phyloP scores from a whole-genome alignment of 2,888 invertebrate genomes.

The Tholera decimalis region DNA sequence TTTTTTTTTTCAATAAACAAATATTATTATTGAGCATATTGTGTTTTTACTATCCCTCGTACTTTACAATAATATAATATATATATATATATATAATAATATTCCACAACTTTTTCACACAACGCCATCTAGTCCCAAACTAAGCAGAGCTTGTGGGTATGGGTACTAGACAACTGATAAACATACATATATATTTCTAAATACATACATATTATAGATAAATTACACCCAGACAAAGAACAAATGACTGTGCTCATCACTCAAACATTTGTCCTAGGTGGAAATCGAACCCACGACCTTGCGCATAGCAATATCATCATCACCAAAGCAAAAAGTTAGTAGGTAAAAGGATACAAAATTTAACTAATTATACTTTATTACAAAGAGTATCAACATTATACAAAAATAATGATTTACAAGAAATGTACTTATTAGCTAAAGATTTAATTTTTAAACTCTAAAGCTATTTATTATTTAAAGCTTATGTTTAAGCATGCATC shows the following conservation, averaged over 20 bases:
- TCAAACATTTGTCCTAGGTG: too few species aligned
- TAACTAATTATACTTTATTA: conserved; percentile 47
- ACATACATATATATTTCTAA: too few species aligned
- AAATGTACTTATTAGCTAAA: conserved; percentile 37
- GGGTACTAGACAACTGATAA: too few species aligned
- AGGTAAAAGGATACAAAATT: neutral
- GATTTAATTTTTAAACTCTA: conserved; percentile 29
- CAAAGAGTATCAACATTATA: conserved; percentile 55
- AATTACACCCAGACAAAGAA: too few species aligned
- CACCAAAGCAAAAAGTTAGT: neutral
- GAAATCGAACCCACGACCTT: too few species aligned
- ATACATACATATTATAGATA: too few species aligned
- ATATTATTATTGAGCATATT: neutral
- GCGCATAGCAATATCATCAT: too few species aligned
- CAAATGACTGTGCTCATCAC: too few species aligned
- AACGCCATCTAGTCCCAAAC: too few species aligned
- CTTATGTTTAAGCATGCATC: conserved; percentile 56
- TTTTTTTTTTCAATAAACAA: conserved; percentile 9
- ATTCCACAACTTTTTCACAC: too few species aligned
- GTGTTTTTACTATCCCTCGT: neutral
- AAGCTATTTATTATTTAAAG: conserved; percentile 58
- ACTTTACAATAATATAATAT: neutral
- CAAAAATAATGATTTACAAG: conserved; percentile 55
- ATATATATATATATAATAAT: too few species aligned
- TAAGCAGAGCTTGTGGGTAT: too few species aligned